Conservation (phyloP, 2,888 invertebrate genomes). For the Cremastinae sp. region DNA sequence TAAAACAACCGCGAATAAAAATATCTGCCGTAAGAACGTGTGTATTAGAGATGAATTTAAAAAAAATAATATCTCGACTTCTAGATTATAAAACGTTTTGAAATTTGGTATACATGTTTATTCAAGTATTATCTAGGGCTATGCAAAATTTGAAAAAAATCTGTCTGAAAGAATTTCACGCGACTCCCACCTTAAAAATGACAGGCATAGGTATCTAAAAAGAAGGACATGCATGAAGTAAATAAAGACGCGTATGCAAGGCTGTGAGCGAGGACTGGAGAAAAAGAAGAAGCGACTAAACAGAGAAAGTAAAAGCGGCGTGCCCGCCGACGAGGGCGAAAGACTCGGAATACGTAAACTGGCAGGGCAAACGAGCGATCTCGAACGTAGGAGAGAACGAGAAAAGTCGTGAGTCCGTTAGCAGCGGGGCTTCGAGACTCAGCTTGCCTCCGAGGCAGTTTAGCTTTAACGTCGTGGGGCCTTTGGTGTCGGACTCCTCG, state of each 20-base stretch:
- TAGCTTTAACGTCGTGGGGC: constrained; percentile 54
- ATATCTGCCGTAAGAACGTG: no score
- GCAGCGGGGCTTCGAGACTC: constrained; percentile 41
- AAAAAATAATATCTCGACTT: no score
- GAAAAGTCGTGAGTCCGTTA: constrained; percentile 31
- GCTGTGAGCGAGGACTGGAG: background rate
- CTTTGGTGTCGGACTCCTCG: constrained; percentile 51
- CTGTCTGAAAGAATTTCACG: no score
- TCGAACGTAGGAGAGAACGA: constrained; percentile 18
- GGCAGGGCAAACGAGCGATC: background rate
- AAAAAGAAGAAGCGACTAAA: constrained; percentile 3
- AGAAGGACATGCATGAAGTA: no score
- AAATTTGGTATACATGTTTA: no score
- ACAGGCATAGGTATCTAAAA: no score
- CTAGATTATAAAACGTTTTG: no score
- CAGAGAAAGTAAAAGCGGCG: constrained; percentile 6
- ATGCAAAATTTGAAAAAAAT: no score
- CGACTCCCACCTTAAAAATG: no score
- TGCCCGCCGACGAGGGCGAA: constrained; percentile 4
- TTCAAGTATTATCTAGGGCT: no score
- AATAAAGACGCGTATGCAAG: background rate
- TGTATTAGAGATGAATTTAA: no score
- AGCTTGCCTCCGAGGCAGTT: constrained; percentile 53
- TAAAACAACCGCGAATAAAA: no score
- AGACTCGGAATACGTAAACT: background rate